Percentiles rank a stretch among this genome's conserved stretches.
Evolutionary conservation across 2,888 invertebrate genomes (phyloP).

Genomic region (Stenolophus ochropezus): DNA sequence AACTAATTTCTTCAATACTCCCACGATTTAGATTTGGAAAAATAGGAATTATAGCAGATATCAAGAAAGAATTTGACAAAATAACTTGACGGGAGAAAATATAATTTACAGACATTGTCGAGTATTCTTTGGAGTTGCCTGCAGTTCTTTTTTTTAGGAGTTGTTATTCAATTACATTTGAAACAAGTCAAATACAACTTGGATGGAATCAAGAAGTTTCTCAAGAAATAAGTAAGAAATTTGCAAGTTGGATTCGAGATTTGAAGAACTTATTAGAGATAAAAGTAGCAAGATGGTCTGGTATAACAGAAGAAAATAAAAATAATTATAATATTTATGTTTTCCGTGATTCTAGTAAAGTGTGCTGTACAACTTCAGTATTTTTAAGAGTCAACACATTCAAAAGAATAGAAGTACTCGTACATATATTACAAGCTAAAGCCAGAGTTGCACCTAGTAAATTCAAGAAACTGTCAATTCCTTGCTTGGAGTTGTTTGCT

Average conservation of each 20-base stretch:
- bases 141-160: neutral
- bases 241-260: too few relatives aligned
- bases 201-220: too few relatives aligned
- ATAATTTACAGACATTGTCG: neutral
- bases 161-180: neutral
- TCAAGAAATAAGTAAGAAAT: too few relatives aligned
- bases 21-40: conserved; percentile 59
- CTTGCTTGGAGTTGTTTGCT: conserved; percentile 67
- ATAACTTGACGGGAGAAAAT: neutral
- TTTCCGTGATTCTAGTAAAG: conserved; percentile 65
- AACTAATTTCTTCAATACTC: conserved; percentile 61
- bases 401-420: conserved; percentile 62
- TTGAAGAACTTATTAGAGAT: too few relatives aligned
- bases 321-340: conserved; percentile 62
- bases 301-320: conserved; percentile 28
- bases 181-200: conserved; percentile 58
- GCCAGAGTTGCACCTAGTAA: conserved; percentile 65
- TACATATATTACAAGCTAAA: conserved; percentile 64
- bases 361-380: conserved; percentile 64
- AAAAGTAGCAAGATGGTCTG: too few relatives aligned
- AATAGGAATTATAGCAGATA: conserved; percentile 64
- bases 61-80: conserved; percentile 63
- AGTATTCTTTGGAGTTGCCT: neutral
- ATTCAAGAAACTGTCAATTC: conserved; percentile 65
- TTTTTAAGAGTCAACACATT: conserved; percentile 62